Base-by-base conservation (phyloP, 2,888 invertebrate species). In the Abrostola tripartita region DNA sequence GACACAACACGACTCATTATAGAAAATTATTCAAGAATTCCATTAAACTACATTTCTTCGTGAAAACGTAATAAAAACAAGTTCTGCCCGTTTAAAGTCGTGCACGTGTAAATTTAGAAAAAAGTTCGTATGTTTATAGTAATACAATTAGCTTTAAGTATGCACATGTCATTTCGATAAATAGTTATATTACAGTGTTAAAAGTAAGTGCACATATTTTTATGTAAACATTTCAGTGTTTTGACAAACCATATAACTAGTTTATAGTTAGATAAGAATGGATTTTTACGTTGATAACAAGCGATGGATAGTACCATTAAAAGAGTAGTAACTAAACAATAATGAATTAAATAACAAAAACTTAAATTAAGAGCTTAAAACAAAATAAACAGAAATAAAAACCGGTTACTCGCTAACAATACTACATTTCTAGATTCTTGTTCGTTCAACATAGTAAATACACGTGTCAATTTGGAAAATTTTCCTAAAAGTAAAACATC, bases 401-500 rank as follows among this genome's bases (percentile, higher is more conserved):
- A 6, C 12, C 24, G 9, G 14, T 47, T 47, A 6, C 12, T 14
- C 4, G 8, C 10, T 47, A 9, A 12, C 12, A 12, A n/a, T 41
- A 40, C n/a, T 11, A 5, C 40, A 40, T 40, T 40, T 40, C 12
- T 44, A 14, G 8, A 42, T 14, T 44, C 14, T 7, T 54, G 52
- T 64, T 69, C 56, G 77, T 74, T 68, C 68, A 55, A 74, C 60
- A 70, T 78, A n/a, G 38, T 12, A 54, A 12, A 7, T 50, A 60
- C 66, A 71, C 65, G 68, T 65, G 78, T 59, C 57, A 55, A 37
- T 56, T 49, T 55, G 40, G 56, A 49, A 55, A 71, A 67, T 50
- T 59, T 35, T 65, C 61, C 72, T 53, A 65, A 72, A 74, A 67
- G 64, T n/a, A 11, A 52, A 57, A 55, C 55, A 64, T 67, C 67